Evolutionary conservation across 2,113 vertebrate genomes (phyloP).

Genomic region (Cinclus cinclus): DNA sequence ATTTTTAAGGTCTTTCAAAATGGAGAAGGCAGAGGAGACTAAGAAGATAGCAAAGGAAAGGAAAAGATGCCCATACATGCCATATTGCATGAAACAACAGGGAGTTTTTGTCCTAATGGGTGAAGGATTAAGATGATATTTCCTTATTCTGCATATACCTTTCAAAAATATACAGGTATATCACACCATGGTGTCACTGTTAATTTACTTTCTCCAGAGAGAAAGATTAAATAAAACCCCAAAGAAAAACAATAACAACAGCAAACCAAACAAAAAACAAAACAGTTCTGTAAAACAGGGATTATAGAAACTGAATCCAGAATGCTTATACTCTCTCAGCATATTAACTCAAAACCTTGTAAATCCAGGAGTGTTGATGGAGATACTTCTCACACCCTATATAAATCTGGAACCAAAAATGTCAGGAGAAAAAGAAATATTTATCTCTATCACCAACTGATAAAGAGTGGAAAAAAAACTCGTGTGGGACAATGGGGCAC

Average conservation of each 20-base stretch:
- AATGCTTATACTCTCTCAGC: not conserved
- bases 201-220: not conserved
- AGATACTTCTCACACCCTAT: not conserved
- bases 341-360: not conserved
- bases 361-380: constrained; percentile 1
- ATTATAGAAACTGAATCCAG: not conserved
- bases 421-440: not conserved
- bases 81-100: not conserved
- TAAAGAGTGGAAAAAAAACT: not conserved
- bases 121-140: not conserved
- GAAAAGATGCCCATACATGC: not conserved
- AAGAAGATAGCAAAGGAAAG: not conserved
- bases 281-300: not conserved
- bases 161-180: not conserved
- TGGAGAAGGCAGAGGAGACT: not conserved
- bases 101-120: not conserved
- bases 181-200: not conserved
- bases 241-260: not conserved
- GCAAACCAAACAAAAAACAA: not conserved
- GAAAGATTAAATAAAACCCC: not conserved
- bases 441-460: not conserved
- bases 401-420: constrained; percentile 11
- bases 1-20: not conserved
- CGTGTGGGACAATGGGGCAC: not conserved
- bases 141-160: not conserved